A percentile compares a stretch with the other conserved stretches of the same genome.
Evolutionary conservation across 2,797 vertebrate genomes (phyloP).

Genomic region (Gadopsis bispinosus): DNA sequence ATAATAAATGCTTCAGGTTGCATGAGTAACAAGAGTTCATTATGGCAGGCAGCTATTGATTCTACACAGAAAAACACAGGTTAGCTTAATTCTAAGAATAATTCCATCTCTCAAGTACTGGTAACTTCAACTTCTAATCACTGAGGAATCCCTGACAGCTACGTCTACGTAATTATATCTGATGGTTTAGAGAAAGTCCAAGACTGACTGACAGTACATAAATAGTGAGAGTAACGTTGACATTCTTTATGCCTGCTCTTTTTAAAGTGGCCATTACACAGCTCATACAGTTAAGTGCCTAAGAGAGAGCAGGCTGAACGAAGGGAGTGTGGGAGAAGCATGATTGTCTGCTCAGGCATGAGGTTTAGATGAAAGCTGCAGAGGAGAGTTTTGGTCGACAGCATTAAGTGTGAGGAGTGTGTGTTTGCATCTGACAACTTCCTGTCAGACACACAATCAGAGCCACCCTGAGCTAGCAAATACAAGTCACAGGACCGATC

Average conservation of each 20-base stretch:
- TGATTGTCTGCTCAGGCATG: constrained; percentile 70
- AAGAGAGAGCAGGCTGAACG: constrained; percentile 32
- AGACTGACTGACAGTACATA: constrained; percentile 21
- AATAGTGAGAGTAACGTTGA: constrained; percentile 18
- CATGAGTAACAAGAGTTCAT: constrained; percentile 25
- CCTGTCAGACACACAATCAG: constrained; percentile 72
- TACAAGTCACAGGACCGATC: constrained; percentile 73
- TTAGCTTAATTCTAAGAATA: constrained; percentile 24
- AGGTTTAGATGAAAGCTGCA: constrained; percentile 52
- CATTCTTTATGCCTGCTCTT: constrained; percentile 38
- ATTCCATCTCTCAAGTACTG: constrained; percentile 16
- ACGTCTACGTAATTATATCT: constrained; percentile 11
- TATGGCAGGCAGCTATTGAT: constrained; percentile 20
- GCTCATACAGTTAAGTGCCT: constrained; percentile 38
- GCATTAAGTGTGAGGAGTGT: constrained; percentile 70
- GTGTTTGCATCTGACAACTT: constrained; percentile 47
- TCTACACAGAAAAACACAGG: constrained; percentile 10
- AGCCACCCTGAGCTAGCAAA: constrained; percentile 91
- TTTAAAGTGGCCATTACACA: constrained; percentile 40
- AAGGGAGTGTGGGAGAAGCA: constrained; percentile 48
- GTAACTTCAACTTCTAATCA: constrained; percentile 11
- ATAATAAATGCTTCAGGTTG: constrained; percentile 41
- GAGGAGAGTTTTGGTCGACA: constrained; percentile 72
- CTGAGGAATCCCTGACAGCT: constrained; percentile 33
- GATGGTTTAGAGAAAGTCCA: neutral